A percentile compares a stretch with the other conserved stretches of the same genome.
Evolutionary conservation across 1,140 invertebrate species (phyloP).

Genomic region (Gonioctena quinquepunctata): DNA sequence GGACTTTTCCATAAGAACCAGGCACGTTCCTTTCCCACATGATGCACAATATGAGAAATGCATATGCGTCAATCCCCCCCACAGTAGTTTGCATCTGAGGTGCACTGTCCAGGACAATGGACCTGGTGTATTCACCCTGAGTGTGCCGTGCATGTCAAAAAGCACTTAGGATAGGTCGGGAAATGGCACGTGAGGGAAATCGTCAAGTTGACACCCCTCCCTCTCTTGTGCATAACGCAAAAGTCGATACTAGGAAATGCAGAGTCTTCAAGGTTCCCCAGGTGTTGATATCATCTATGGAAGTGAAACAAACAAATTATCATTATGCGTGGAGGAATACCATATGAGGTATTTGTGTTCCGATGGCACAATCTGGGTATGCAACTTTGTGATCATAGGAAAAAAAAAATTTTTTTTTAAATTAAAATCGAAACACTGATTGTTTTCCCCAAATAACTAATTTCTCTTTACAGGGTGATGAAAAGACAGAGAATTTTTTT

Average conservation of each 20-base stretch:
- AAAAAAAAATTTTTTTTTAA: too few relatives aligned
- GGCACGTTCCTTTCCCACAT: too few relatives aligned
- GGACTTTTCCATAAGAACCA: too few relatives aligned
- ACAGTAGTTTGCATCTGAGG: neutral
- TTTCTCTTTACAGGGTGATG: too few relatives aligned
- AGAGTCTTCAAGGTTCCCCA: constrained; percentile 4
- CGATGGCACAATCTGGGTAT: too few relatives aligned
- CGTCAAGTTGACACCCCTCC: constrained; percentile 16
- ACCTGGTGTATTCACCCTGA: constrained; percentile 40
- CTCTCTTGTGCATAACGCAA: constrained; percentile 16
- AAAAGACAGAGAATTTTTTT: too few relatives aligned
- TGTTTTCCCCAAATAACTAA: too few relatives aligned
- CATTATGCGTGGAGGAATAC: neutral
- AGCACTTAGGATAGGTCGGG: constrained; percentile 42
- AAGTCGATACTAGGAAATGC: constrained; percentile 31
- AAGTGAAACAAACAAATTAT: neutral
- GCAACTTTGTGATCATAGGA: too few relatives aligned
- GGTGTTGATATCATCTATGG: constrained; percentile 5
- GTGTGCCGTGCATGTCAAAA: constrained; percentile 38
- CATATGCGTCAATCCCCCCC: neutral
- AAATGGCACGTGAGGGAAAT: constrained; percentile 39
- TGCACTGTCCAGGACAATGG: constrained; percentile 31
- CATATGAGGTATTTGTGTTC: too few relatives aligned
- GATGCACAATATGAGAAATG: too few relatives aligned
- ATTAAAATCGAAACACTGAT: too few relatives aligned